Evolutionary conservation across 2,797 vertebrate genomes (phyloP).

Genomic region (Acipenser transmontanus): DNA sequence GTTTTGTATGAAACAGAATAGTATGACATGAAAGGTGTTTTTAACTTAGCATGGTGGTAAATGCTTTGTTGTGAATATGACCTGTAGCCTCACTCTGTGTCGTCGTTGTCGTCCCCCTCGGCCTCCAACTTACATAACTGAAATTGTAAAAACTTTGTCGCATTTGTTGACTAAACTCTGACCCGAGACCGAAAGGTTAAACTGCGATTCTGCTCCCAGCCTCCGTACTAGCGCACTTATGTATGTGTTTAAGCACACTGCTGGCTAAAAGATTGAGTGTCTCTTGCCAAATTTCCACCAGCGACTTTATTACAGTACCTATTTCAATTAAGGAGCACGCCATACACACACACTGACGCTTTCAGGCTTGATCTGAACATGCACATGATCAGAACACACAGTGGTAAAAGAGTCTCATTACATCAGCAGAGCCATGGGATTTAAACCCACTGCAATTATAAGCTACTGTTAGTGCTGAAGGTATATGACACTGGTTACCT

Average conservation of each 20-base stretch:
- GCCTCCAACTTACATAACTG: constrained; percentile 19
- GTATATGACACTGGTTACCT: constrained; percentile 10
- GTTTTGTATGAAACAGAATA: no score
- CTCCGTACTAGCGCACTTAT: constrained; percentile 6
- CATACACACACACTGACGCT: constrained; percentile 1
- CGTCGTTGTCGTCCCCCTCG: constrained; percentile 15
- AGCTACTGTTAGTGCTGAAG: constrained; percentile 17
- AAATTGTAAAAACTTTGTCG: constrained; percentile 13
- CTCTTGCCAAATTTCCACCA: constrained; percentile 7
- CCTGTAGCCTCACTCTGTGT: constrained; percentile 18
- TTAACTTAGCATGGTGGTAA: no score
- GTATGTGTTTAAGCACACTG: not conserved
- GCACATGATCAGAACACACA: constrained; percentile 6
- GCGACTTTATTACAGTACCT: not conserved
- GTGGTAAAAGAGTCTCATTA: constrained; percentile 29
- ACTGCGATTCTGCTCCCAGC: not conserved
- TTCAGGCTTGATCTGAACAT: not conserved
- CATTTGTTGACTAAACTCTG: constrained; percentile 3
- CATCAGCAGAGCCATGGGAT: constrained; percentile 22
- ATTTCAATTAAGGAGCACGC: not conserved
- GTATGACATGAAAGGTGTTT: no score
- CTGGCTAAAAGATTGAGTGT: constrained; percentile 5
- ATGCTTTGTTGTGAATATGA: no score
- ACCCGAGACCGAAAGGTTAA: constrained; percentile 5
- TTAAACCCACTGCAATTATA: constrained; percentile 28